These are phyloP conservation scores for Plutella xylostella DNA, from an alignment of 2,888 invertebrate species.

Conservation along the genomic window DNA sequence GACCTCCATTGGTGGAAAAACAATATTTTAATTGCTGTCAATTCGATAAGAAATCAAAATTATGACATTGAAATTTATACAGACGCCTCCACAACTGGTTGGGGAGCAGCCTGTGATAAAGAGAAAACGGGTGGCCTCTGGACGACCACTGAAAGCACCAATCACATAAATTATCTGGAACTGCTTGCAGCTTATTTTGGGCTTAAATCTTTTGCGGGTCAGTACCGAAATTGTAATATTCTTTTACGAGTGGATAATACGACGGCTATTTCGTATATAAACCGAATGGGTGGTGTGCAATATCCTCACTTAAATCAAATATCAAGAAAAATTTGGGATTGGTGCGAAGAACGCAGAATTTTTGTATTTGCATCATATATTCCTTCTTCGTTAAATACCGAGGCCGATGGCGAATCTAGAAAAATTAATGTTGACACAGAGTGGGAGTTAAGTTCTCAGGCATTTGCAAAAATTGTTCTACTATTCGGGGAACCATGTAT, in stretches of 20 bases:
- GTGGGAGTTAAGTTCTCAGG: neutral
- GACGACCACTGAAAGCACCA: neutral
- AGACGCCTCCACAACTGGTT: conserved; percentile 1
- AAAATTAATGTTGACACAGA: neutral
- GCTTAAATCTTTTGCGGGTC: conserved; percentile 4
- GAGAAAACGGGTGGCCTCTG: conserved; percentile 1
- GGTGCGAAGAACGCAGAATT: conserved; percentile 6
- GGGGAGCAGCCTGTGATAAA: neutral
- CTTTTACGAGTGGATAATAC: conserved; percentile 6
- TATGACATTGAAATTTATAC: conserved; percentile 1
- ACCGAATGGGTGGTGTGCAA: conserved; percentile 6
- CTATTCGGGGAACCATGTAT: neutral
- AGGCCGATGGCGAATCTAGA: conserved; percentile 6
- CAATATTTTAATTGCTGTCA: neutral
- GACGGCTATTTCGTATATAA: conserved; percentile 3
- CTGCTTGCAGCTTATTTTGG: conserved; percentile 6
- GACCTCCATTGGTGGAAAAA: conserved; percentile 3
- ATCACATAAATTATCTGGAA: conserved; percentile 7
- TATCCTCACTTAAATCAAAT: conserved; percentile 5
- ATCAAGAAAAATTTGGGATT: conserved; percentile 4
- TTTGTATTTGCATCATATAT: conserved; percentile 6
- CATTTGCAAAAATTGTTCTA: neutral
- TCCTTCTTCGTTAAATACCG: conserved; percentile 1
- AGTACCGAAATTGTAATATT: neutral
- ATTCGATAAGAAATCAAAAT: neutral